Base-by-base conservation (phyloP, 2,888 invertebrate genomes). In the Galerucella pusilla region DNA sequence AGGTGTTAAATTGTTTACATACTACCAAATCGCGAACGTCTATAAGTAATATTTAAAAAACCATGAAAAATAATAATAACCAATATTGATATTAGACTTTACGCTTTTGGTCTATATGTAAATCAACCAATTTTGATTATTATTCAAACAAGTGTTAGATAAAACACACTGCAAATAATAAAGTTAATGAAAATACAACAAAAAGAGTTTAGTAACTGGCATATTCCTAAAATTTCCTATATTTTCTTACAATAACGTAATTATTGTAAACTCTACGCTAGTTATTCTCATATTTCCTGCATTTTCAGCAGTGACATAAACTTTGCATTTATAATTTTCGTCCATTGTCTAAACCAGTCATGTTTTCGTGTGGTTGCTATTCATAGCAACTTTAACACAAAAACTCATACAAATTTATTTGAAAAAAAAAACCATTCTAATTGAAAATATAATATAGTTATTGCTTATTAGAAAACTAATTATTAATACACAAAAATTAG, bases 51-150 rank as follows among this genome's bases (percentile, higher is more conserved):
- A 35, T 35, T 35, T 35, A 35, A 35, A 35, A 35, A 3, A 35
- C 35, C 5, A 20, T 20, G 1, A 20, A 20, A 20, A 35, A 35
- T 35, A 0, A 35, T 6, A 35, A 6, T 35, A 11, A 20, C 46
- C 10, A 46, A 46, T 46, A 46, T 46, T 46, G 0, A 46, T 46
- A 12, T 11, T 14, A 14, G 49, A 49, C 49, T 12, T 14, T 14
- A 2, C 2, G 49, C 12, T 49, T 49, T 49, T 49, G 49, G 49
- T 49, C 49, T 12, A 0, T 49, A 14, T 49, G 49, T 49, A 49
- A 49, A 49, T 4, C 2, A 49, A 49, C 71, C 3, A 57, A 60
- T 66, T 60, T 59, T 67, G 61, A 49, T 49, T 49, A 49, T 49
- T 49, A 49, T 4, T 12, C 11, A 12, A 49, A 4, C 14, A 49